phyloP scores from a whole-genome alignment of 2,888 invertebrate genomes.

The Caenorhabditis sp. region DNA sequence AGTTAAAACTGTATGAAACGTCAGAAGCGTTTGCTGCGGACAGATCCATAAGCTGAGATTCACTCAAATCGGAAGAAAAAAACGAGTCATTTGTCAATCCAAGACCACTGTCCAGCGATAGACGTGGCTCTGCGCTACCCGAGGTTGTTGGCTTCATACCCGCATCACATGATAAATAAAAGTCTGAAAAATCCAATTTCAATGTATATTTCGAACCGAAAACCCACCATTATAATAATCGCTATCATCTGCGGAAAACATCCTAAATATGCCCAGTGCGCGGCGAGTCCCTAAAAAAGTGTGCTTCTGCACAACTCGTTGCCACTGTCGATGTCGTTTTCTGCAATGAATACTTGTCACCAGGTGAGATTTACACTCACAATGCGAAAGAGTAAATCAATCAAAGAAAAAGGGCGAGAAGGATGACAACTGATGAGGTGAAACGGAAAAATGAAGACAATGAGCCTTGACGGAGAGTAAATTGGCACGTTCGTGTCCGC shows the following conservation, averaged over 20 bases:
- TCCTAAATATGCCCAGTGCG: conserved; percentile 33
- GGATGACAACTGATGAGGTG: conserved; percentile 17
- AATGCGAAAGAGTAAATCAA: conserved; percentile 36
- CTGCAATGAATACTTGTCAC: conserved; percentile 21
- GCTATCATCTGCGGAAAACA: conserved; percentile 42
- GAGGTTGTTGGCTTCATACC: conserved; percentile 46
- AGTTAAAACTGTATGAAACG: conserved; percentile 21
- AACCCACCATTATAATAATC: conserved; percentile 39
- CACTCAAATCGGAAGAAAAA: conserved; percentile 45
- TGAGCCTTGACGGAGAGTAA: conserved; percentile 14
- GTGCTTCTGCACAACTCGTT: conserved; percentile 26
- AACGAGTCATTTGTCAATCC: conserved; percentile 54
- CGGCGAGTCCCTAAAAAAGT: conserved; percentile 47
- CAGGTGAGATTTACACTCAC: conserved; percentile 14
- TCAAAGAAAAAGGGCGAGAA: conserved; percentile 37
- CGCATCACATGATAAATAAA: conserved; percentile 25
- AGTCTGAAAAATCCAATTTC: conserved; percentile 33
- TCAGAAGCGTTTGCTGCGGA: conserved; percentile 24
- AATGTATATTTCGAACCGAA: not conserved
- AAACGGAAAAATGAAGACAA: conserved; percentile 13
- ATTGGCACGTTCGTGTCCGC: conserved; percentile 11
- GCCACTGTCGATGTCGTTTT: conserved; percentile 37
- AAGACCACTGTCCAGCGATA: conserved; percentile 59
- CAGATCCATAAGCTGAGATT: conserved; percentile 47
- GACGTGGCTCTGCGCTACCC: conserved; percentile 28